Conservation (phyloP, 2,113 vertebrate species). For the Antennarius striatus region DNA sequence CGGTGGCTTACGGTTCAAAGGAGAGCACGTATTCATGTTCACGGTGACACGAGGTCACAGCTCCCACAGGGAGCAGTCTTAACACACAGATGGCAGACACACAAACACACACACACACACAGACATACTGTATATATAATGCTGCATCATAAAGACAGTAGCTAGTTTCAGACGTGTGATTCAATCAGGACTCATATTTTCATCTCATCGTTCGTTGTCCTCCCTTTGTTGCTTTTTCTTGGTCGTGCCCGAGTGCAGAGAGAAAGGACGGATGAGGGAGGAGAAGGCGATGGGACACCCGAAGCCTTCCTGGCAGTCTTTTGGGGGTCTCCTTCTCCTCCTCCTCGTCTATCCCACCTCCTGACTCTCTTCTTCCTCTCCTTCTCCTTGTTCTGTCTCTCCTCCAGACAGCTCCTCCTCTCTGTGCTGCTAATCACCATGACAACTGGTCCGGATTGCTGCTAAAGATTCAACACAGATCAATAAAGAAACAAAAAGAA, state of each 20-base stretch:
- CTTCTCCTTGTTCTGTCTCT: conserved; percentile 74
- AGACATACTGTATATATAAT: background rate
- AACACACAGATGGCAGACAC: conserved; percentile 28
- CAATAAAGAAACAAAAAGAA: conserved; percentile 82
- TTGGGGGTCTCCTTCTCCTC: conserved; percentile 52
- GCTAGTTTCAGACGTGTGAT: conserved; percentile 52
- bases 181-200: conserved; percentile 47
- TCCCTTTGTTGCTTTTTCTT: conserved; percentile 38
- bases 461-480: conserved; percentile 86
- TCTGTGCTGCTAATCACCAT: conserved; percentile 86
- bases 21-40: conserved; percentile 39
- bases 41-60: conserved; percentile 24
- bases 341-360: conserved; percentile 33
- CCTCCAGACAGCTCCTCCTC: conserved; percentile 81
- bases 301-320: conserved; percentile 56
- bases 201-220: conserved; percentile 35
- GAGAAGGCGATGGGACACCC: conserved; percentile 66
- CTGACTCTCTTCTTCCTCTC: conserved; percentile 41
- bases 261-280: conserved; percentile 55
- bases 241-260: conserved; percentile 14
- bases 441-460: conserved; percentile 84
- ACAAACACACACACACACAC: conserved; percentile 10
- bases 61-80: conserved; percentile 29
- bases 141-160: conserved; percentile 38
- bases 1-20: conserved; percentile 59